Base-by-base conservation (phyloP, 2,797 vertebrate species). In the Helostoma temminkii region DNA sequence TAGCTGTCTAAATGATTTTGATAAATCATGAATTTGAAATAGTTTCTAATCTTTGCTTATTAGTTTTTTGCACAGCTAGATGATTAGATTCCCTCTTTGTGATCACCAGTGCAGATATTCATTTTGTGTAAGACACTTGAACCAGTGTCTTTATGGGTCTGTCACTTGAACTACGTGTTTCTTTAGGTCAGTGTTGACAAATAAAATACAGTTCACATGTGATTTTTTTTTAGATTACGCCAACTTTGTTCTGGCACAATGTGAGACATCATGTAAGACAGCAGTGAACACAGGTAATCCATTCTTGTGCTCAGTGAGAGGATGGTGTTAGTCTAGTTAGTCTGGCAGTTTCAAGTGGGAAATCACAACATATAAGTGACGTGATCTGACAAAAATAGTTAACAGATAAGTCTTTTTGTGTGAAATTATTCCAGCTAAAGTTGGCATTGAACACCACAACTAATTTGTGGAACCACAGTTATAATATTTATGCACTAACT, bases 11-110 rank as follows among this genome's bases (percentile, higher is more conserved):
- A 9, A 7, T 6, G 6, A n/a, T 24, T 25, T n/a, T 48, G 15
- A 14, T n/a, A 12, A 48, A 34, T n/a, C 22, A 48, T 47, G 7
- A 6, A 52, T 53, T 3, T 55, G 24, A 24, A 0, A 30, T 16
- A 54, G 58, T 18, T 43, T n/a, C 19, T 9, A 65, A 37, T 25
- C 18, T 54, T 12, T 36, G 18, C 21, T 46, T 5, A 39, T 68
- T 49, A 56, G 19, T 11, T 32, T 26, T 26, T 9, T 46, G 41
- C 34, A 57, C 12, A 66, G 9, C 47, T 37, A 24, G 25, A 42
- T 50, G 62, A n/a, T 50, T 39, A 15, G 41, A 32, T 22, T 22
- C 22, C 5, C 14, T 14, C 58, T 36, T 9, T 3, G 34, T 24
- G 3, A 45, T 8, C 32, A 37, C 26, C 36, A 26, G 5, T 11